Evolutionary conservation across 2,888 invertebrate species (phyloP).

Genomic region (Ethmia dodecea): DNA sequence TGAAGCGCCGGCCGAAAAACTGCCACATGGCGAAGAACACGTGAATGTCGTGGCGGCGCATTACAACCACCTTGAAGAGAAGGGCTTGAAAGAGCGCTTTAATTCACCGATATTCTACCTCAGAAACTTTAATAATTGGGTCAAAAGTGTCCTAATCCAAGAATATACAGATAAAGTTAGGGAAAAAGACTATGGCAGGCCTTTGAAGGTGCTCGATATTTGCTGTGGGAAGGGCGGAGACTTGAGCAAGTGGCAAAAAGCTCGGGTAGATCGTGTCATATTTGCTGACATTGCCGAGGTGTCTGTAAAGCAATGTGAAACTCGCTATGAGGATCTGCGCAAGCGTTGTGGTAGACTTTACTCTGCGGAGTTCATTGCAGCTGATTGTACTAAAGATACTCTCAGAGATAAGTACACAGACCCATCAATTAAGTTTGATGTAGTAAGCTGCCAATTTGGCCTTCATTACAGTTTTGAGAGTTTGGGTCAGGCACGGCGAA

Average conservation of each 20-base stretch:
- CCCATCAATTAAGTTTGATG: conserved; percentile 87
- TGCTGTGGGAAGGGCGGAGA: conserved; percentile 99
- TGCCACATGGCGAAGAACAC: conserved; percentile 47
- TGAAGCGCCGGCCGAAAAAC: conserved; percentile 6
- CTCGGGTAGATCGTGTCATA: conserved; percentile 86
- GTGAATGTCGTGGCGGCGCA: conserved; percentile 89
- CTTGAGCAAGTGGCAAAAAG: conserved; percentile 96
- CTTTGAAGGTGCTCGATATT: conserved; percentile 90
- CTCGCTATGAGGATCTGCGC: conserved; percentile 86
- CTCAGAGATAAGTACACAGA: conserved; percentile 87
- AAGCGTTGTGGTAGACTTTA: conserved; percentile 74
- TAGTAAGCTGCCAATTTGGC: conserved; percentile 98
- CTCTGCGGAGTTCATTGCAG: conserved; percentile 92
- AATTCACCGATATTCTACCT: conserved; percentile 95
- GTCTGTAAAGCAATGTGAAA: conserved; percentile 93
- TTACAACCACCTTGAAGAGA: conserved; percentile 93
- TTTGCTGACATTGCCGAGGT: conserved; percentile 96
- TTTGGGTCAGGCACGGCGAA: conserved; percentile 90
- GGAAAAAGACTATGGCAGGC: conserved; percentile 81
- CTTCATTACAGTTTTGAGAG: conserved; percentile 98
- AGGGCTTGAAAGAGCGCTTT: conserved; percentile 86
- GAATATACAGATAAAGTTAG: conserved; percentile 84
- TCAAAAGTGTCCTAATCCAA: conserved; percentile 96
- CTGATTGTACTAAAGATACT: conserved; percentile 92
- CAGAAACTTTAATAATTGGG: conserved; percentile 99